Evolutionary conservation across 2,888 invertebrate genomes (phyloP).

Genomic region (Diploptera punctata): DNA sequence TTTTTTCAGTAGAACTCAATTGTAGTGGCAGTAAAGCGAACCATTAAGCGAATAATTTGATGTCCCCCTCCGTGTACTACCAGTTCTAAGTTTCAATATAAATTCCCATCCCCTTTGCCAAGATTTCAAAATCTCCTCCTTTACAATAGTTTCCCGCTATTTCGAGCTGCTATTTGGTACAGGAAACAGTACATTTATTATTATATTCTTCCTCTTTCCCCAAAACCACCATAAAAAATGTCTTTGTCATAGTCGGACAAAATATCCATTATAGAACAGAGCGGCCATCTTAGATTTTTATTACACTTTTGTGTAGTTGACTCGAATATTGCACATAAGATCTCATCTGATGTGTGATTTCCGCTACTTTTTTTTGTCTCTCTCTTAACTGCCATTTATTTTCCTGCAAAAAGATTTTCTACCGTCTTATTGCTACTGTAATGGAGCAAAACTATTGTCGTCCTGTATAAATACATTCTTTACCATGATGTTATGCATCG

Average conservation of each 20-base stretch:
- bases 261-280: conserved; percentile 3
- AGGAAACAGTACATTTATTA: conserved; percentile 33
- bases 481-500: conserved; percentile 19
- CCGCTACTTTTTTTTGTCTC: background rate
- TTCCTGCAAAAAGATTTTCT: background rate
- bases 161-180: background rate
- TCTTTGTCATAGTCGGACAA: conserved; percentile 22
- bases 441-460: background rate
- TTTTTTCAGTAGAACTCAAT: too few relatives aligned
- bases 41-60: too few relatives aligned
- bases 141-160: conserved; percentile 13
- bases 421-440: background rate
- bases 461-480: background rate
- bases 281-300: conserved; percentile 16
- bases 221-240: conserved; percentile 3
- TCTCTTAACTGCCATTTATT: background rate
- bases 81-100: too few relatives aligned
- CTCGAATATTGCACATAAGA: background rate
- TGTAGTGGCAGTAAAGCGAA: too few relatives aligned
- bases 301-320: background rate
- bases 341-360: conserved; percentile 1
- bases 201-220: conserved; percentile 20
- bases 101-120: too few relatives aligned
- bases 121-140: background rate
- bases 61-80: too few relatives aligned